Evolutionary conservation across 2,797 vertebrate genomes (phyloP), one percentile per base, ranked within the genome.

Genomic region (Denticeps clupeoides): DNA sequence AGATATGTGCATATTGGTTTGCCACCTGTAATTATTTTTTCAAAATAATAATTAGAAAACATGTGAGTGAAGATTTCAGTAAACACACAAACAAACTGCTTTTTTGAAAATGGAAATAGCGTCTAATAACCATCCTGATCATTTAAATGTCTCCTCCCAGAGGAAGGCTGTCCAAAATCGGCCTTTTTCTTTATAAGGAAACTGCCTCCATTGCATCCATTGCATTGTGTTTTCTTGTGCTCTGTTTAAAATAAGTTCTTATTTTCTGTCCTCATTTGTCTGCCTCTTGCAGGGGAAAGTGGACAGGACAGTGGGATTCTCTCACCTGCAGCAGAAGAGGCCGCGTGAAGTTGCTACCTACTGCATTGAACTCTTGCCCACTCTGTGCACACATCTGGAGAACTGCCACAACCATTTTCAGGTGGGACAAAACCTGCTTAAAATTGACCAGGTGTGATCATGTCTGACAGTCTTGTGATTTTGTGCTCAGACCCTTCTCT

Each of bases 381-480:
- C 89, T 0, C 71, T 99, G 58, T 97, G 93, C 74, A 86, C 79
- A 60, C 91, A 98, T 63, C 74, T 96, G 72, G 93, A 99, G 75
- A 93, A 91, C 68, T 90, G 87, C 70, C 94, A 98, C 76, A 93
- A 93, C 76, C 85, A 90, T 54, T 97, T 97, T 56, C 95, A 97
- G 89, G 95, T 93, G 26, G n/a, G n/a, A n/a, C n/a, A n/a, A n/a
- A n/a, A n/a, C n/a, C 4, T 4, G 7, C 19, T 24, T 28, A 5
- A 10, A 7, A 7, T 2, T 12, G 24, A 8, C 19, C 11, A 6
- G 2, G 2, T 28, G 13, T 44, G 7, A 29, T 7, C 19, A 4
- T 45, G 24, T 33, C 9, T 52, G 10, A 45, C 19, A 12, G 22
- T 42, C 27, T 25, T 27, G 7, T 50, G 18, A 32, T 3, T 53